Conservation (phyloP, 2,888 invertebrate genomes). For the Sturmia bella region DNA sequence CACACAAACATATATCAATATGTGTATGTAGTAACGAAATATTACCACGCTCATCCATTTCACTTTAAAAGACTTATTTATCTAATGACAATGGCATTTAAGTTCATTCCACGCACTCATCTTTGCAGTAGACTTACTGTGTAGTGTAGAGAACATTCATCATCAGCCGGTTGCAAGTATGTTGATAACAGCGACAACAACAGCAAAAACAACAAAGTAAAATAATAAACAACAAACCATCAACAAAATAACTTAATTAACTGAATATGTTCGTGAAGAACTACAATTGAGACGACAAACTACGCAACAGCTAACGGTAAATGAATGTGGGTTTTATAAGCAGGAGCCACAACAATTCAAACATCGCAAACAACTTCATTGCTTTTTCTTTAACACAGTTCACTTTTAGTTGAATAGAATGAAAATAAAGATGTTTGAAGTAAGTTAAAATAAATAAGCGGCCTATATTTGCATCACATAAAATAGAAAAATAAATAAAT, state of each 20-base stretch:
- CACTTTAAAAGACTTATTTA: slow-evolving; percentile 51
- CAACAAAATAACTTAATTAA: slow-evolving; percentile 35
- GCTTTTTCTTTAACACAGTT: too few species aligned
- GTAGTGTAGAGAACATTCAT: background rate
- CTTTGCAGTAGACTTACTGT: background rate
- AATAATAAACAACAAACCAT: background rate
- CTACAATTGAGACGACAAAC: slow-evolving; percentile 24
- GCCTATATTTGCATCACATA: too few species aligned
- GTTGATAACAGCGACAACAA: slow-evolving; percentile 15
- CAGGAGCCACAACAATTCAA: too few species aligned
- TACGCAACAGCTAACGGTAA: too few species aligned
- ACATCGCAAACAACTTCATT: too few species aligned
- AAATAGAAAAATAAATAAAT: too few species aligned
- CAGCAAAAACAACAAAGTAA: background rate
- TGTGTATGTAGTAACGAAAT: background rate
- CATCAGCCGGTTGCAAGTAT: slow-evolving; percentile 11
- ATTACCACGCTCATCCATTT: slow-evolving; percentile 33
- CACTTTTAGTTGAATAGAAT: too few species aligned
- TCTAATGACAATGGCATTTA: slow-evolving; percentile 56
- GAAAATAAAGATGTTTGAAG: too few species aligned
- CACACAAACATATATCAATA: slow-evolving; percentile 21
- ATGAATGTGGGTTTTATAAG: too few species aligned
- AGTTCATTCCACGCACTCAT: slow-evolving; percentile 1
- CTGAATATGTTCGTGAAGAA: slow-evolving; percentile 12
- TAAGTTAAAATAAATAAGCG: too few species aligned